Base-by-base conservation (phyloP, 2,888 invertebrate species). In the Diaperis boleti region DNA sequence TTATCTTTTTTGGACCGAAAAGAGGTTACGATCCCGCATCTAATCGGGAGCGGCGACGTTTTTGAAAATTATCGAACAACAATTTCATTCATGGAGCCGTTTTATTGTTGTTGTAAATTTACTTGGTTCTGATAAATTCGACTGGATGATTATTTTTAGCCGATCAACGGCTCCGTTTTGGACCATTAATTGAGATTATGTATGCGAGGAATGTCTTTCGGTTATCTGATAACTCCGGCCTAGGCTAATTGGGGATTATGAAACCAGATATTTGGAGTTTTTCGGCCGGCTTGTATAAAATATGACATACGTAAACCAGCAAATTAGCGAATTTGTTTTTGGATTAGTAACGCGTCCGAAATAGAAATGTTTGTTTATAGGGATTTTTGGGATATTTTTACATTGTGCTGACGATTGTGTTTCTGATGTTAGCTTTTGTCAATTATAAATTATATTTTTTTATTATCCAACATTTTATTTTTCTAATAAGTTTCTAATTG, bases 41-140 rank as follows among this genome's bases (percentile, higher is more conserved):
- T 33, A 33, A 13, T 33, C 33, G 3, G 2, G 26, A 5, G 8
- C 5, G 33, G 22, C 42, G 10, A 17, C 15, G 14, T 39, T 4
- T 31, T 31, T 37, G 37, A 3, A 6, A 10, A 10, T 31, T 31
- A 31, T 37, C 37, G 37, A 33, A 39, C 39, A 35, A 17, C 18
- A 17, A 49, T 49, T 49, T 49, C 49, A 49, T 49, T 49, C 49
- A 49, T 49, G 17, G 35, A 47, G 14, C 39, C n/a, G 14, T 8
- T 31, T 31, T 31, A n/a, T 33, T 39, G 39, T 47, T 47, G 47
- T 47, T 47, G 13, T 39, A 15, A 39, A 39, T 39, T 39, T 15
- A 37, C 37, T 3, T 6, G 14, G 3, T 37, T 18, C n/a, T 17
- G 42, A 42, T 42, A 49, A 49, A 33, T 33, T 11, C 13, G 31